A percentile compares a stretch with the other conserved stretches of the same genome.
Conservation (phyloP, 1,140 invertebrate genomes). For the Conus ventricosus region DNA sequence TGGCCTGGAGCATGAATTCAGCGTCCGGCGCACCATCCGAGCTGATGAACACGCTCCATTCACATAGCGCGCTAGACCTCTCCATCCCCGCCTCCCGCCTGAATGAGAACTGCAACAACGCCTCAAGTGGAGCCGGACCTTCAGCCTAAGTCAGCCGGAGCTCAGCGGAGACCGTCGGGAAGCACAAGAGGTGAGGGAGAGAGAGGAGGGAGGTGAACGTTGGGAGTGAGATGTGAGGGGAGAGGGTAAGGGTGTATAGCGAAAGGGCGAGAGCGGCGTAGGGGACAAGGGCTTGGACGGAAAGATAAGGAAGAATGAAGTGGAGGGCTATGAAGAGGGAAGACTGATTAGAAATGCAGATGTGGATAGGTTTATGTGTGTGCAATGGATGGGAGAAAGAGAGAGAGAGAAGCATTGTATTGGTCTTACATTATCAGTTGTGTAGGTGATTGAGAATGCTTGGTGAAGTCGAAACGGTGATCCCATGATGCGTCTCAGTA, state of each 20-base stretch:
- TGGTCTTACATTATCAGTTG: too few species aligned
- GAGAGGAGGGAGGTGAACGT: not conserved
- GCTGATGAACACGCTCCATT: slow-evolving; percentile 66
- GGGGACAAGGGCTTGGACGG: too few species aligned
- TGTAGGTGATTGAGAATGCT: too few species aligned
- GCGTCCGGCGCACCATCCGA: slow-evolving; percentile 52
- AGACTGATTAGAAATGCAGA: not conserved
- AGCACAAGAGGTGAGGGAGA: not conserved
- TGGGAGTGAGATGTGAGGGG: not conserved
- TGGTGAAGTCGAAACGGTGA: too few species aligned
- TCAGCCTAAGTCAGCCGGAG: not conserved
- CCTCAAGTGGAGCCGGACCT: slow-evolving; percentile 28
- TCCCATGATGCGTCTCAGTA: too few species aligned
- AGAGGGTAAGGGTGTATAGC: not conserved
- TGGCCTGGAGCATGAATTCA: slow-evolving; percentile 63
- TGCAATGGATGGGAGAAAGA: not conserved
- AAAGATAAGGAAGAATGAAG: not conserved
- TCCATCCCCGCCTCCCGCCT: not conserved
- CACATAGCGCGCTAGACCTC: slow-evolving; percentile 46
- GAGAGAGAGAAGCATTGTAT: too few species aligned
- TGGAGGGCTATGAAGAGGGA: not conserved
- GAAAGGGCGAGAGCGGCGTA: not conserved
- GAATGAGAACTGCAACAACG: not conserved
- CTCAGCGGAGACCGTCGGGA: not conserved
- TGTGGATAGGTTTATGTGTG: not conserved